Base-by-base conservation (phyloP, 2,888 invertebrate species). In the Torymus texanus region DNA sequence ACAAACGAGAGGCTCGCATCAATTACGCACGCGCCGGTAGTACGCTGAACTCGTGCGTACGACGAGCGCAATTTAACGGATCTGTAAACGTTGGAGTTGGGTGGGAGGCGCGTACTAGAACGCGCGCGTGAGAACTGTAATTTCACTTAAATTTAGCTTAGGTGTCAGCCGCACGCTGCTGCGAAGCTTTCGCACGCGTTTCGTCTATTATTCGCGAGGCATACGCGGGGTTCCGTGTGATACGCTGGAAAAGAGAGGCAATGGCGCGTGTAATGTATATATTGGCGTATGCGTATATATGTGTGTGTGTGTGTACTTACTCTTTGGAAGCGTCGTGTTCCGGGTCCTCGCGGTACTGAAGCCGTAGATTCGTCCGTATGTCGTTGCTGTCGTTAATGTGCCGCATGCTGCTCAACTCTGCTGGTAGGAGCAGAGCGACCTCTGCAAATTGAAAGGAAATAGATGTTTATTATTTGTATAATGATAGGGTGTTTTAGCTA, bases 401-500 rank as follows among this genome's bases (percentile, higher is more conserved):
- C 73, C 95, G 94, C 88, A 94, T 94, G 84, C 94, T 93, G 13
- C 96, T 95, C 84, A 95, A 91, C 4, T 94, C 93, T 0, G 95
- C 95, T 0, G 97, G 97, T 78, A 97, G 92, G 68, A 97, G 92
- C 91, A 96, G 94, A 0, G 96, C 97, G 82, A 95, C 95, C 91
- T 97, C 97, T 94, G 91, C n/a, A 92, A 92, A 61, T 8, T 5
- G 4, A 72, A 13, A 71, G 1, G 16, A n/a, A 18, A 58, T 41
- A 41, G 72, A 24, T 50, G 41, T 29, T 29, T 29, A 29, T 3
- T 29, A 29, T 29, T 29, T 29, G 5, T 2, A 29, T 29, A 4
- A 4, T 29, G 29, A 29, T 29, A 5, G 5, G 5, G 2, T 29
- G 5, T 29, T 29, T 29, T 29, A 29, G 3, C 0, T 5, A 29